Base-by-base conservation (phyloP, 2,888 invertebrate species). In the Rhopalosiphum nymphaeae region DNA sequence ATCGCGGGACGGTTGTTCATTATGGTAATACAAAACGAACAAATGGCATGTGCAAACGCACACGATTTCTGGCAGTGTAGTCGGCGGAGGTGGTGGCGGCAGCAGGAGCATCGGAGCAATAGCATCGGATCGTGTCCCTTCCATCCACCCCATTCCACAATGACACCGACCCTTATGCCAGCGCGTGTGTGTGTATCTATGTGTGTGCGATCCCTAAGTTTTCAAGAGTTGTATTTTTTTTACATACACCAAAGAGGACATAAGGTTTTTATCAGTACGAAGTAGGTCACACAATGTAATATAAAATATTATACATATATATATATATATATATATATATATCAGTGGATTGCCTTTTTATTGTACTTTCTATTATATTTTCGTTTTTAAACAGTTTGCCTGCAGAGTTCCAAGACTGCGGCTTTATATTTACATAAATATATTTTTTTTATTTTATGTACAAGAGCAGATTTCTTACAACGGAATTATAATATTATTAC, bases 21-120 rank as follows among this genome's bases (percentile, higher is more conserved):
- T 92, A 92, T 88, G 92, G 88, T 88, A 92, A 92, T 88, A 53
- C 42, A 42, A 86, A 87, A 92, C 57, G 67, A 92, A 92, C 92
- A 49, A 67, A 53, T 49, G 88, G 29, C 53, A 61, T 91, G 29
- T 91, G 85, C 44, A 42, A 91, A 85, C 56, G 29, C 61, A 90
- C 56, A 25, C 61, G 21, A 29, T 56, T n/a, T 44, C 56, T 42
- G 10, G 46, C 11, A 29, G 36, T 61, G 29, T 42, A 26, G 42
- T 49, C 44, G 26, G 42, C 26, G 5, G 26, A 10, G n/a, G 36
- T 16, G 67, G n/a, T 78, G 36, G 78, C 0, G 36, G 78, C 78
- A 78, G 78, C 21, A 78, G 78, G 78, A 36, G 36, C 78, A 78
- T 78, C 16, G 67, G 36, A 36, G 67, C 67, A 78, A 36, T 78